Base-by-base conservation (phyloP, 2,888 invertebrate genomes). In the Sinotaia quadrata region DNA sequence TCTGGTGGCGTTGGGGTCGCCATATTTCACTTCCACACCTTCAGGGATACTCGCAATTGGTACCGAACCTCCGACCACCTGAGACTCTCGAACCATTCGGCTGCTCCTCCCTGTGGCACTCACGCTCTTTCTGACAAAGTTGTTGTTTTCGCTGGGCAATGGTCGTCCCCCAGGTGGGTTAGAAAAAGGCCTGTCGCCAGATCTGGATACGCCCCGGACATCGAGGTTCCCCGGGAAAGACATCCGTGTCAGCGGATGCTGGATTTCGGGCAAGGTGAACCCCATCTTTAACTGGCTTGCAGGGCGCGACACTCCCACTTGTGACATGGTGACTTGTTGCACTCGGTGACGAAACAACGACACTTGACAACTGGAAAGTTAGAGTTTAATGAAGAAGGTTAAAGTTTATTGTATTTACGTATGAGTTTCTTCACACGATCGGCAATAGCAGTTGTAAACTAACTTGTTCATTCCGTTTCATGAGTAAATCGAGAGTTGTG, bases 201-300 rank as follows among this genome's bases (percentile, higher is more conserved):
- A 77, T 34, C 84, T 68, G 18, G 84, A 85, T n/a, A 83, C 74
- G 5, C 85, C 86, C n/a, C 84, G 77, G 10, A 84, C 70, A 63
- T 80, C 84, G 79, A 87, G 73, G 21, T 79, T 75, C 15, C 73
- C 81, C 15, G 86, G 85, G 72, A 81, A 79, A 52, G 79, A 78
- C 80, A 87, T 76, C 29, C 85, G 72, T 52, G 85, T 85, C 51
- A 86, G 63, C 4, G 87, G 87, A 74, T 87, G 87, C 63, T 83
- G 79, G 49, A 87, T 87, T 60, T 82, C 80, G 5, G 84, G 84
- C 33, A 84, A 74, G 52, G 69, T 75, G 12, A 80, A 74, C 47
- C 81, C 80, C 67, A 76, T 68, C 65, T 75, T 78, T 69, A 79
- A 68, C 71, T 67, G 75, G 57, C 77, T 77, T 70, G 76, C 77